Evolutionary conservation across 2,113 vertebrate genomes (phyloP), one percentile per base, ranked within the genome.

Genomic region (Erythrolamprus reginae): DNA sequence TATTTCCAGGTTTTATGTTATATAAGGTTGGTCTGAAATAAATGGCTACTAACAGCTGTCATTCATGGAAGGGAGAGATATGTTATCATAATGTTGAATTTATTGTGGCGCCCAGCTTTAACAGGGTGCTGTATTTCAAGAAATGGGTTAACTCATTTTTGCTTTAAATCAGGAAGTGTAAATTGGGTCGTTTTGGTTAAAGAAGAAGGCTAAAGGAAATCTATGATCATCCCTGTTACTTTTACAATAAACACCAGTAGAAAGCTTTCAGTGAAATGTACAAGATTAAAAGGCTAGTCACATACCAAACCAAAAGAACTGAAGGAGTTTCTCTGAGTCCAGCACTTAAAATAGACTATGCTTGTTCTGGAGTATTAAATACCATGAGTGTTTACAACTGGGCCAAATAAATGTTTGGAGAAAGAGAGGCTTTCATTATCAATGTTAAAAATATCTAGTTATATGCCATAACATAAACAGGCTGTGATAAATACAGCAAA

Each of bases 401-500:
- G 42, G 90, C 33, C 77, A 45, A 87, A 56, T 23, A 33, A 33
- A 84, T 33, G 53, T 50, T 19, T 45, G n/a, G 87, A 17, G 26
- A 77, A 47, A 82, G 26, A 52, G 50, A 82, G 12, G 70, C 55
- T 84, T 90, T 88, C 33, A 24, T 53, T 88, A 87, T 33, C 53
- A 47, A 47, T 3, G n/a, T 83, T 42, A 88, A 92, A 88, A 65
- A 88, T 17, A 65, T 90, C 90, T 42, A 91, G 85, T 84, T 89
- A 51, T 47, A 21, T 55, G 42, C 13, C 51, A 19, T 58, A 50
- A 47, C 83, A 87, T 42, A 91, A 92, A 90, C 33, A 90, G 88
- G 51, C 50, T 48, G 88, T 82, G 52, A 93, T 82, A 94, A 91
- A 94, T 5, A 21, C 47, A 91, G 89, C 61, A 90, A 42, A 92